Base-by-base conservation (phyloP, 2,113 vertebrate genomes). In the Calypte anna region DNA sequence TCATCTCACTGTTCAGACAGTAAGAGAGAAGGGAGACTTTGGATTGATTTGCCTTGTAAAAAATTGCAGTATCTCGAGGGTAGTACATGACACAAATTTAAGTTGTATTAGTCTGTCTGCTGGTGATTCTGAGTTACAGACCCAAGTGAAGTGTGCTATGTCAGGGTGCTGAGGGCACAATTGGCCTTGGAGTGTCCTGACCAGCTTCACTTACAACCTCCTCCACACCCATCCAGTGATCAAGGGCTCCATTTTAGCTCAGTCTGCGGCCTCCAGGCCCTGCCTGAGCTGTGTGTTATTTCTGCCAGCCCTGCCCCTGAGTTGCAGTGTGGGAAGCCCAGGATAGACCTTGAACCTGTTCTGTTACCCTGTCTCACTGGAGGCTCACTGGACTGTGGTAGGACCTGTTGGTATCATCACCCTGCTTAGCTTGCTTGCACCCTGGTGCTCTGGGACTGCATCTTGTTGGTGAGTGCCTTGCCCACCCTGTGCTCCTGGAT, bases 391-490 rank as follows among this genome's bases (percentile, higher is more conserved):
- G 53, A 21, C 28, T 40, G n/a, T 30, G 30, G 23, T 4, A 9
- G 66, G 36, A 44, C 11, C 30, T 30, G 48, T 30, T 67, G 66
- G 21, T 82, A 43, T 59, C 53, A 31, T 14, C 10, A 30, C 22
- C 33, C n/a, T 69, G 19, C 48, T 76, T 48, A 12, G 16, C 63
- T 38, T 22, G 15, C 33, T 14, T 51, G 21, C 3, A 1, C n/a
- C 48, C 70, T 12, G 58, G 24, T 79, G 53, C 48, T 38, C 53
- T 38, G 67, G n/a, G 31, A 14, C 62, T 58, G 53, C 33, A 8
- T 28, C 25, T 28, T 28, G 38, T 1, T 20, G 73, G 23, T 10
- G 46, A 69, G 27, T 9, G 0, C 1, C 0, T 16, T 74, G 46
- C 53, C 20, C 55, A 24, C 21, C 40, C 28, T 30, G 33, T 40